These are phyloP conservation scores for Aphis gossypii DNA, from an alignment of 1,140 invertebrate species.

Conservation along the genomic window DNA sequence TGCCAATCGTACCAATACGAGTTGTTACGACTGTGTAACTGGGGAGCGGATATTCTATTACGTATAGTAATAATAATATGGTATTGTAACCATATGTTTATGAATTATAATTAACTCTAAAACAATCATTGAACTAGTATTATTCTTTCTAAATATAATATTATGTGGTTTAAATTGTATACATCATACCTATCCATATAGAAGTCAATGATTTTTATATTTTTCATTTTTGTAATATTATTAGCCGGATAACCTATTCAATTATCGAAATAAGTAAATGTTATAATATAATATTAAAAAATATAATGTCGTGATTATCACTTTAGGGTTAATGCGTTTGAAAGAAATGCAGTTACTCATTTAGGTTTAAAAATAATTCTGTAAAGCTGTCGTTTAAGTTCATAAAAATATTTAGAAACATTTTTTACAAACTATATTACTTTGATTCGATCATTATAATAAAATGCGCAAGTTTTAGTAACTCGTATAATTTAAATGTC, in stretches of 20 bases:
- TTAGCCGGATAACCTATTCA: not conserved
- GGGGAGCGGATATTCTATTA: not conserved
- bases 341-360: too few relatives aligned
- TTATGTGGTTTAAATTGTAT: not conserved
- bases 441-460: not conserved
- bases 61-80: not conserved
- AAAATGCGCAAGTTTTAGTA: too few relatives aligned
- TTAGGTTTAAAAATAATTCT: not conserved
- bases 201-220: not conserved
- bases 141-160: not conserved
- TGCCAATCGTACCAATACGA: conserved; percentile 4
- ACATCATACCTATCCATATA: not conserved
- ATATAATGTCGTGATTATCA: not conserved
- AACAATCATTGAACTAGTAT: not conserved
- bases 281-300: not conserved
- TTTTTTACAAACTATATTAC: not conserved
- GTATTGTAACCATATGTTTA: not conserved
- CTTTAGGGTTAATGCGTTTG: too few relatives aligned
- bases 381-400: not conserved
- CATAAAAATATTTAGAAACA: not conserved
- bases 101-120: not conserved
- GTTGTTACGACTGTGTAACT: not conserved
- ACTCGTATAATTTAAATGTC: not conserved
- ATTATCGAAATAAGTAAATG: not conserved
- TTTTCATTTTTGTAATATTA: not conserved